Evolutionary conservation across 2,888 invertebrate genomes (phyloP).

Genomic region (Pseudococcus jackbeardsleyi): DNA sequence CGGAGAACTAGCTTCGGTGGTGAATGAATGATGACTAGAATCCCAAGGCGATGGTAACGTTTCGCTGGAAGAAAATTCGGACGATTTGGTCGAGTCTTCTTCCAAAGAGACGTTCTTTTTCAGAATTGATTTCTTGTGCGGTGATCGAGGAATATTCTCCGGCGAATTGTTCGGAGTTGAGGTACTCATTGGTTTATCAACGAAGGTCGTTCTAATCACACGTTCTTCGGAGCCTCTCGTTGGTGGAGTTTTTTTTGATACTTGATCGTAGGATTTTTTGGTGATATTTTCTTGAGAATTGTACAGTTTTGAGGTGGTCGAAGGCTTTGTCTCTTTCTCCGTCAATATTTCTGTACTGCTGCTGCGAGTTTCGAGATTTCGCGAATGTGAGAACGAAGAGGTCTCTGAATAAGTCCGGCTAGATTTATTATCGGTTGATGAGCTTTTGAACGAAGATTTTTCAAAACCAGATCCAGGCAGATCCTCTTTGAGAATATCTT

Average conservation of each 20-base stretch:
- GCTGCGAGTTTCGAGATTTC: neutral
- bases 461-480: neutral
- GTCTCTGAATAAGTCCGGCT: neutral
- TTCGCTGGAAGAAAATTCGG: slow-evolving; percentile 18
- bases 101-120: neutral
- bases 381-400: neutral
- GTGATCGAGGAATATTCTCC: neutral
- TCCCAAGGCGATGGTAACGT: neutral
- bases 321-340: neutral
- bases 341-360: neutral
- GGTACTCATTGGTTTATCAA: neutral
- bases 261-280: neutral
- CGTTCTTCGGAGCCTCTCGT: neutral
- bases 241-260: neutral
- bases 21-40: slow-evolving; percentile 19
- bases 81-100: slow-evolving; percentile 33
- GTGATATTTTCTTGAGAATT: neutral
- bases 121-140: slow-evolving; percentile 16
- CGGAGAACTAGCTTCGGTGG: neutral
- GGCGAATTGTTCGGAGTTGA: slow-evolving; percentile 11
- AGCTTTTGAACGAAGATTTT: neutral
- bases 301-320: neutral
- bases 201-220: neutral
- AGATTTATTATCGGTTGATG: neutral
- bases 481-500: neutral